These are phyloP conservation scores for Drosophila lacteicornis DNA, from an alignment of 1,140 invertebrate genomes.

Conservation along the genomic window DNA sequence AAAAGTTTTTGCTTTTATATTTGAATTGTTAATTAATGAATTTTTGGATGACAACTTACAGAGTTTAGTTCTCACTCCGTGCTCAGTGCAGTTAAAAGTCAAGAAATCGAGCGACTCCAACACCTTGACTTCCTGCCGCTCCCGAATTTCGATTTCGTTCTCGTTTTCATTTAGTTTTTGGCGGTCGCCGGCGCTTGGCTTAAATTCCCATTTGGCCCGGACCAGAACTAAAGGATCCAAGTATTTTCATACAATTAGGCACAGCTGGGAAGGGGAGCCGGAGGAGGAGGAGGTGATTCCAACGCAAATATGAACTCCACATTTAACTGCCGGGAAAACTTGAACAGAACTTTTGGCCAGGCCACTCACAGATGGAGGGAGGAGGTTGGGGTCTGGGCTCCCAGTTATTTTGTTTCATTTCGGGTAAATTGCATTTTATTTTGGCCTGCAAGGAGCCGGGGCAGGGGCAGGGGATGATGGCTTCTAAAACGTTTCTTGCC, in stretches of 20 bases:
- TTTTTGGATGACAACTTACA: neutral
- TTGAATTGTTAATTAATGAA: neutral
- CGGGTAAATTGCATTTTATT: slow-evolving; percentile 68
- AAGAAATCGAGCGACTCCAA: slow-evolving; percentile 8
- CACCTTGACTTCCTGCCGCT: slow-evolving; percentile 32
- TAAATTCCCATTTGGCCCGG: slow-evolving; percentile 63
- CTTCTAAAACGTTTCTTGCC: slow-evolving; percentile 61
- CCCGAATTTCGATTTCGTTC: slow-evolving; percentile 5
- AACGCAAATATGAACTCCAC: slow-evolving; percentile 62
- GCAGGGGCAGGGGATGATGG: neutral
- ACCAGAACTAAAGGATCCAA: slow-evolving; percentile 52
- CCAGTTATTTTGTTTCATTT: slow-evolving; percentile 72
- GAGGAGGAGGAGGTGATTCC: slow-evolving; percentile 6
- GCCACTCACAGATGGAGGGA: slow-evolving; percentile 18
- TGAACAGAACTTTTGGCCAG: slow-evolving; percentile 49
- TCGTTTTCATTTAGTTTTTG: slow-evolving; percentile 30
- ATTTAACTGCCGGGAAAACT: slow-evolving; percentile 58
- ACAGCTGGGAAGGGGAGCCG: slow-evolving; percentile 12
- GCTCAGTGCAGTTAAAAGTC: neutral
- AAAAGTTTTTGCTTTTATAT: neutral
- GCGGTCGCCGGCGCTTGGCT: slow-evolving; percentile 29
- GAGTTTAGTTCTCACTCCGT: neutral
- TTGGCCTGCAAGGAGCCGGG: slow-evolving; percentile 11
- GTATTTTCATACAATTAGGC: slow-evolving; percentile 81
- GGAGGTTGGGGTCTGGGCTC: neutral